Base-by-base conservation (phyloP, 2,888 invertebrate genomes). In the Sphaerophoria taeniata region DNA sequence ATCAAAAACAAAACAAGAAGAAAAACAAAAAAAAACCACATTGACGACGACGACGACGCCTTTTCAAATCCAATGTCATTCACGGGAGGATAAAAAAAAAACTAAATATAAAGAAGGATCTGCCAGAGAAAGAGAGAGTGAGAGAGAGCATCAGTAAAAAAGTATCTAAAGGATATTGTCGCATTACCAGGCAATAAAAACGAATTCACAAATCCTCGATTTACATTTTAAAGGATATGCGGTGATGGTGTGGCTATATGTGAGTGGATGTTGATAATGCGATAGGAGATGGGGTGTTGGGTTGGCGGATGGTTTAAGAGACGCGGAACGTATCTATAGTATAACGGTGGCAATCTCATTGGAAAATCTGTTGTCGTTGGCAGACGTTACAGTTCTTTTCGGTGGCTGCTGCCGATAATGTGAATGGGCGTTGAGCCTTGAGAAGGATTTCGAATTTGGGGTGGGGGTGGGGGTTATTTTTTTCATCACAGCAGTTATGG, bases 171-270 rank as follows among this genome's bases (percentile, higher is more conserved):
- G 85, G 85, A 85, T 85, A 85, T 85, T 85, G 85, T 85, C 85
- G 85, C 85, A 85, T 85, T 85, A 85, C 85, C 85, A 85, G 85
- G 85, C 85, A 81, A 85, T 85, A 85, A 81, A 85, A 85, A 85
- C 76, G 85, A 81, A 85, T 85, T 85, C 85, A 76, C 85, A 85
- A 85, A 85, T 85, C 85, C 85, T 70, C 85, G 85, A 85, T 85
- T 85, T 85, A 85, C 85, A 85, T 85, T 85, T 85, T 85, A 85
- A 85, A 85, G 85, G 85, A 85, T 85, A 85, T 85, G 69, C 85
- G 80, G 73, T 72, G 72, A n/a, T 12, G 33, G 43, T 11, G 45
- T 45, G 39, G 51, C 11, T 49, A 16, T 49, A 49, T 49, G 16
- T 49, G 49, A 16, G n/a, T 4, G 4, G n/a, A n/a, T n/a, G n/a